phyloP scores from a whole-genome alignment of 2,888 invertebrate species.

The Blastobasis lacticolella region DNA sequence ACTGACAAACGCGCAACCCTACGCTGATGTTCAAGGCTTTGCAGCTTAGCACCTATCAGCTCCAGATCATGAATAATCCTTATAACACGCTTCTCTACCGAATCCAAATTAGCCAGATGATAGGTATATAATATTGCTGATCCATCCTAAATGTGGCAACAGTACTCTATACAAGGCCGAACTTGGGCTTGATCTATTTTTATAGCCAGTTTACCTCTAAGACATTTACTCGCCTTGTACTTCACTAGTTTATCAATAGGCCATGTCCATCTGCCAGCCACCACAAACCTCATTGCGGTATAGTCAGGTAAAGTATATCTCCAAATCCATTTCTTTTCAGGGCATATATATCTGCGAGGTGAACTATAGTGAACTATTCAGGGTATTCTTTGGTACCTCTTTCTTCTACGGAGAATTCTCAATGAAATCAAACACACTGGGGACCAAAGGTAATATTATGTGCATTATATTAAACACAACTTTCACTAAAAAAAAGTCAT shows the following conservation, averaged over 20 bases:
- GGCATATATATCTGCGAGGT: background rate
- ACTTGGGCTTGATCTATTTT: background rate
- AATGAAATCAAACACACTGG: background rate
- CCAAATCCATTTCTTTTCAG: background rate
- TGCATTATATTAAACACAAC: background rate
- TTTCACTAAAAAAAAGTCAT: background rate
- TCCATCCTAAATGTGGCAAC: background rate
- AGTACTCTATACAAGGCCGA: background rate
- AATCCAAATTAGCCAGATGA: too few species aligned
- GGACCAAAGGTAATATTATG: background rate
- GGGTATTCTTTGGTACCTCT: background rate
- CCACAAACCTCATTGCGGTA: background rate
- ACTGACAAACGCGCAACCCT: too few species aligned
- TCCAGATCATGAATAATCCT: too few species aligned
- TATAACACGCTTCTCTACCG: too few species aligned
- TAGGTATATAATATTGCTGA: background rate
- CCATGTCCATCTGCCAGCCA: background rate
- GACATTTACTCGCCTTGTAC: background rate
- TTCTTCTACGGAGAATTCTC: background rate
- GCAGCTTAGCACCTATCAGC: too few species aligned
- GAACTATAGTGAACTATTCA: background rate
- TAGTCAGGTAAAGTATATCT: background rate
- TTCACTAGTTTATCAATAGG: background rate
- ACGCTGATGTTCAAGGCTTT: too few species aligned
- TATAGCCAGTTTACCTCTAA: background rate